Base-by-base conservation (phyloP, 1,140 invertebrate species). In the Apis laboriosa region DNA sequence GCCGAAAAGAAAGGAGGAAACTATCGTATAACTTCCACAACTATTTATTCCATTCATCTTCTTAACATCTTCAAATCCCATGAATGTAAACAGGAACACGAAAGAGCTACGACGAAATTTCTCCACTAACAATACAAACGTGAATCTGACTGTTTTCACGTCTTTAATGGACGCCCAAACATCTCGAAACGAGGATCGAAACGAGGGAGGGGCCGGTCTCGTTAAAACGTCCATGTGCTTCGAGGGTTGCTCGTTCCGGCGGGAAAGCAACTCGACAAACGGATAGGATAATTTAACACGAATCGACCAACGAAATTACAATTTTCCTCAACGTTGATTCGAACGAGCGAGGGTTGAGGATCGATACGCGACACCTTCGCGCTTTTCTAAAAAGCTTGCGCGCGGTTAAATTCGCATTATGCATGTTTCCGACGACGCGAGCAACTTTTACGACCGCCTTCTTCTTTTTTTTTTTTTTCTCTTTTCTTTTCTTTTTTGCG, bases 271-370 rank as follows among this genome's bases (percentile, higher is more conserved):
- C 34, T 80, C 53, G 53, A 34, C 28, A 75, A 80, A 80, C 79
- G 58, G 53, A 74, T 24, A 24, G 63, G 74, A 28, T 34, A 73
- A 56, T 67, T 81, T 81, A 60, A 81, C 56, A 43, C 51, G 21
- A 55, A 34, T 67, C 53, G 72, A 67, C 63, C 24, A 67, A 76
- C 64, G 49, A 81, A 81, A 67, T 81, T 76, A 67, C 73, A 55
- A 67, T 64, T 43, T 58, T 53, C 71, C 61, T 24, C 55, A 24
- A 9, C n/a, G 77, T 13, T 21, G 58, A 80, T 73, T 19, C 53
- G 21, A 17, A 64, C 24, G 21, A 9, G 8, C 19, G 56, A 34
- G 60, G 9, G 17, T 21, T 13, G 49, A 9, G n/a, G 55, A 66
- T 55, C 55, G 79, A 75, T 28, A 60, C 28, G 43, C 71, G 53